These are phyloP conservation scores for Pegea sp. DNA, from an alignment of 23 tunicate species.

Conservation along the genomic window DNA sequence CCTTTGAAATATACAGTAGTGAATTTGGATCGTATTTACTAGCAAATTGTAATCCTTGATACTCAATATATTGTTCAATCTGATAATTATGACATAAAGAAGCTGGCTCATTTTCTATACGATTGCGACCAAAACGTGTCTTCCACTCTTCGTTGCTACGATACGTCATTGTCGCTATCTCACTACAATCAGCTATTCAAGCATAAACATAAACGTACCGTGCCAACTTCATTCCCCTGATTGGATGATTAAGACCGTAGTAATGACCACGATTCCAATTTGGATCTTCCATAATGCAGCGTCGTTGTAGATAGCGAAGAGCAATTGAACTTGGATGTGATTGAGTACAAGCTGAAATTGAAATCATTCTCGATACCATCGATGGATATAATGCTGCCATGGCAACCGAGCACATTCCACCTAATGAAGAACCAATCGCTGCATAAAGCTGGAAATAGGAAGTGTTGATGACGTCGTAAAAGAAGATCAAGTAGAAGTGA, in stretches of 20 bases:
- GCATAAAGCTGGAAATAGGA: slow-evolving; percentile 37
- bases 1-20: slow-evolving; percentile 70
- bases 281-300: slow-evolving; percentile 87
- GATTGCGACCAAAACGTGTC: slow-evolving; percentile 37
- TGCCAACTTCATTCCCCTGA: slow-evolving; percentile 76
- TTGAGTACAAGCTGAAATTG: slow-evolving; percentile 51
- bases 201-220: slow-evolving; percentile 13
- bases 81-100: slow-evolving; percentile 73
- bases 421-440: slow-evolving; percentile 88
- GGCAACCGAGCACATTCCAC: slow-evolving; percentile 94
- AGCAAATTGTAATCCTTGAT: slow-evolving; percentile 79
- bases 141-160: slow-evolving; percentile 73
- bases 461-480: too few relatives aligned
- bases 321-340: slow-evolving; percentile 72
- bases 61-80: slow-evolving; percentile 87
- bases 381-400: slow-evolving; percentile 70
- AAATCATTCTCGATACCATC: slow-evolving; percentile 28
- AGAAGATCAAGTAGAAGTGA: too few relatives aligned
- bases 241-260: slow-evolving; percentile 54
- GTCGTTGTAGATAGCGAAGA: slow-evolving; percentile 60
- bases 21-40: slow-evolving; percentile 87
- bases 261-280: slow-evolving; percentile 82
- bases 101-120: slow-evolving; percentile 28
- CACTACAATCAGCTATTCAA: slow-evolving; percentile 11
- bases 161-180: slow-evolving; percentile 81